Evolutionary conservation across 1,140 invertebrate species (phyloP), one percentile per base, ranked within the genome.

Genomic region (Himalopsyche phryganea): DNA sequence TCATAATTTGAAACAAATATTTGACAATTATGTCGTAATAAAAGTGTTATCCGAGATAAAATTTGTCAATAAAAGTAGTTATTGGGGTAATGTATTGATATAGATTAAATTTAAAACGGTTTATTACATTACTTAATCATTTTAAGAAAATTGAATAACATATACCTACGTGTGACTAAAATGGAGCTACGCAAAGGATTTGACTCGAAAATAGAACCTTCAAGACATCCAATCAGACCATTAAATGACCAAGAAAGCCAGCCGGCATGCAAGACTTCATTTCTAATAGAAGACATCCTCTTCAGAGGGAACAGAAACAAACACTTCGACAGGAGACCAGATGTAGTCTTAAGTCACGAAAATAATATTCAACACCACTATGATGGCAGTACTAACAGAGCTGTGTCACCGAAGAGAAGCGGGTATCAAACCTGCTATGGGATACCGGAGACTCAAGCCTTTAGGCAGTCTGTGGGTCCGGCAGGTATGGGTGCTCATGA

Each of bases 231-330:
- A 62, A 42, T 49, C 47, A 35, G 46, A 15, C 70, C 69, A 49
- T 62, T 67, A 13, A 70, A 72, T 53, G 66, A 72, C 41, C 68
- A 70, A 54, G n/a, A 42, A 51, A 46, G 52, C 54, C 68, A 71
- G 47, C 65, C 69, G 41, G 63, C 63, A 54, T 66, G 72, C 47
- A 75, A 79, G 60, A 87, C 85, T 1, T 87, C 88, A 10, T 88
- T 90, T 71, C 76, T 91, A 56, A 90, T 92, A 63, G 86, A 92
- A 65, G 90, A 92, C 65, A 92, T 92, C 51, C 72, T 91, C 1
- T 87, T 85, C 54, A 78, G 87, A 36, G 79, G 83, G 13, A 82
- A 79, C 40, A 2, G 69, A 69, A 28, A 73, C 68, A 73, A 75
- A 66, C 50, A 79, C 72, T 41, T 68, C n/a, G 41, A 54, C 4